A percentile compares a stretch with the other conserved stretches of the same genome.
phyloP scores from a whole-genome alignment of 2,113 vertebrate genomes.

The human region GRCh38 chr4:47534501-47535000 shows the following conservation, averaged over 20 bases:
- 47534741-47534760: neutral
- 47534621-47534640: neutral
- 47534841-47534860: neutral
- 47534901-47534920: too few relatives aligned
- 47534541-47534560: neutral
- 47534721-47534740: neutral
- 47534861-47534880: neutral
- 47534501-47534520: neutral
- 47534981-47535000: too few relatives aligned
- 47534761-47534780: neutral
- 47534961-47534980: too few relatives aligned
- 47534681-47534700: neutral
- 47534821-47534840: neutral
- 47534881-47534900: too few relatives aligned
- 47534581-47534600: neutral
- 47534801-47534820: neutral
- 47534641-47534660: neutral
- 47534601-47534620: neutral
- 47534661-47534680: neutral
- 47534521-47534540: neutral
- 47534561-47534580: neutral
- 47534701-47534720: neutral
- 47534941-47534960: too few relatives aligned
- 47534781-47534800: neutral
- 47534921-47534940: too few relatives aligned